Evolutionary conservation across 2,888 invertebrate species (phyloP), one percentile per base, ranked within the genome.

Genomic region (Hartigia nigra): DNA sequence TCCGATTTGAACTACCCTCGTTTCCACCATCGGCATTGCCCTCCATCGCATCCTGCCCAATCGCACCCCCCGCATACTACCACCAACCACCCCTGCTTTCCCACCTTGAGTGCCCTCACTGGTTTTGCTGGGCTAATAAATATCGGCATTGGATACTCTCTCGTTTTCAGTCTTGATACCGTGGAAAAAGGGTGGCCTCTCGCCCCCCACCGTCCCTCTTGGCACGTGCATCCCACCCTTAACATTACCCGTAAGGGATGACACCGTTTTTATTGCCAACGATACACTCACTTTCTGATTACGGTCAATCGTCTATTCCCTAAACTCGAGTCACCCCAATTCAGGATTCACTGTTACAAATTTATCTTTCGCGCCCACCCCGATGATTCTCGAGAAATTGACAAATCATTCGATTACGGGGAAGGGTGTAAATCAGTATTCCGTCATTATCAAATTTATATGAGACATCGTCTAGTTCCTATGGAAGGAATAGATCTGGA

Each of bases 221-320:
- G 86, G 84, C 88, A 88, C 88, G 88, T 88, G 88, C 84, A 79
- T 82, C 77, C 81, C 82, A 80, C 81, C 74, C 39, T 23, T 23
- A 55, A 23, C 39, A 55, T 55, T 5, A 23, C 23, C 77, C 78
- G 78, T 82, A 82, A 84, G 88, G 86, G 87, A 88, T 88, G 90
- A 88, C 87, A 87, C 84, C 87, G 86, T 87, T 90, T 89, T 90
- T 90, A 90, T 90, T 88, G 90, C 84, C 85, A 86, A 81, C 84
- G 84, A 86, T 81, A 83, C 81, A 69, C 69, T 55, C 82, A 79
- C 81, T 82, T 82, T 85, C 82, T 84, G 86, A 85, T 88, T 85
- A 83, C 84, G 82, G 84, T 81, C 87, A 88, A 89, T 89, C 88
- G 86, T 86, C 5, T 55, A 55, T 55, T 55, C 39, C 39, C 39